Evolutionary conservation across 2,888 invertebrate genomes (phyloP).

Genomic region (Drosophila melanosoma): DNA sequence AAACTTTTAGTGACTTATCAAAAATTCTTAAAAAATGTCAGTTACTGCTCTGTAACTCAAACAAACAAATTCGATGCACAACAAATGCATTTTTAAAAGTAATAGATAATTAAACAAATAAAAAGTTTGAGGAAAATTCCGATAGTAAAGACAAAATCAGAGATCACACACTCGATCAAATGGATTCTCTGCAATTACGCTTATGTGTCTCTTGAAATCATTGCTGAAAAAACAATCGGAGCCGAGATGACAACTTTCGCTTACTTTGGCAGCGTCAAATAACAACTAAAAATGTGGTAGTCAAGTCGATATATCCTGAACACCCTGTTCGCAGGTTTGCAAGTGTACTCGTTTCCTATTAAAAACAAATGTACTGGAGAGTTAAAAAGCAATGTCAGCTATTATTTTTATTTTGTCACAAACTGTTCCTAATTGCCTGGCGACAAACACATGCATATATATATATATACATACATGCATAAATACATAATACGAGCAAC

Average conservation of each 20-base stretch:
- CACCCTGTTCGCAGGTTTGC: no score
- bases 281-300: neutral
- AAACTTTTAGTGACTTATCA: slow-evolving; percentile 36
- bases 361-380: no score
- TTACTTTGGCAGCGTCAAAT: neutral
- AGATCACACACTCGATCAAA: slow-evolving; percentile 13
- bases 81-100: slow-evolving; percentile 8
- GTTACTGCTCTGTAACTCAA: slow-evolving; percentile 17
- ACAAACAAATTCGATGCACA: slow-evolving; percentile 1
- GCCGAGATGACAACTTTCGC: slow-evolving; percentile 14
- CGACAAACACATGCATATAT: neutral
- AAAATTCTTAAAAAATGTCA: slow-evolving; percentile 45
- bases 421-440: no score
- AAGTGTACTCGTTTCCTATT: no score
- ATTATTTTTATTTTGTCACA: no score
- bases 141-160: slow-evolving; percentile 6
- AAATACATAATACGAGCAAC: neutral
- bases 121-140: neutral
- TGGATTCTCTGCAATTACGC: slow-evolving; percentile 10
- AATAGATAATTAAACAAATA: slow-evolving; percentile 10
- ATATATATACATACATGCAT: no score
- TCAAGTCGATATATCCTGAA: no score
- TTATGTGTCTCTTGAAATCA: neutral
- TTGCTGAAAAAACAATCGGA: neutral
- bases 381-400: no score